These are phyloP conservation scores for Chrysolina haemoptera DNA, from an alignment of 2,888 invertebrate genomes.

Conservation along the genomic window DNA sequence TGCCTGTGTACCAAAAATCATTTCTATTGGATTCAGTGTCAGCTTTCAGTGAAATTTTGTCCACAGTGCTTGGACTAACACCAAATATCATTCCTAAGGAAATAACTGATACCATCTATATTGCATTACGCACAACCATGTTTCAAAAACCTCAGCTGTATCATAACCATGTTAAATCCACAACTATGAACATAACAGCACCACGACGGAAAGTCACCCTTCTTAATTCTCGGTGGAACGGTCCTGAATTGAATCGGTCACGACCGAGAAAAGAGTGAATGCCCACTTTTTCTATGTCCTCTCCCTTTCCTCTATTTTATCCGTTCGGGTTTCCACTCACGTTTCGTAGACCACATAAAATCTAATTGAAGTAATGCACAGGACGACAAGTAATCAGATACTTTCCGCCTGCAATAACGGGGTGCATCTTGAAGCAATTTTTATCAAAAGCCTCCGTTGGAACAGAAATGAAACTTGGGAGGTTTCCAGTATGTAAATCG, in stretches of 20 bases:
- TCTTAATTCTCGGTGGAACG: neutral
- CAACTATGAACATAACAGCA: neutral
- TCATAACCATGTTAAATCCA: too few relatives aligned
- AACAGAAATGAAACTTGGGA: neutral
- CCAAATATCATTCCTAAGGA: too few relatives aligned
- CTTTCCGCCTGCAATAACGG: conserved; percentile 51
- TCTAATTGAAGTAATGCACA: conserved; percentile 62
- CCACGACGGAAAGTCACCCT: neutral
- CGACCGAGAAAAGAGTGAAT: conserved; percentile 25
- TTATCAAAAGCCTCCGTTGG: neutral
- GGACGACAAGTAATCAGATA: conserved; percentile 59
- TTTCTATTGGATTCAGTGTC: too few relatives aligned
- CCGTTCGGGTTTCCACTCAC: conserved; percentile 54
- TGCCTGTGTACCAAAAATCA: too few relatives aligned
- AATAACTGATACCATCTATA: too few relatives aligned
- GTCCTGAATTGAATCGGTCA: conserved; percentile 13
- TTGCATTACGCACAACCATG: too few relatives aligned
- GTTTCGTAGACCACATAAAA: conserved; percentile 60
- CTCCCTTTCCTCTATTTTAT: conserved; percentile 20
- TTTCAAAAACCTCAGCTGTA: too few relatives aligned
- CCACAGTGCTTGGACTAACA: too few relatives aligned
- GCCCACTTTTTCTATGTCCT: conserved; percentile 20
- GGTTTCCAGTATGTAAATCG: neutral
- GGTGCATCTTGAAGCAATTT: conserved; percentile 22
- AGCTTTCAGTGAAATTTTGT: neutral